A percentile compares a stretch with the other conserved stretches of the same genome.
phyloP scores from a whole-genome alignment of 2,797 vertebrate genomes.

The Vespertilio murinus region DNA sequence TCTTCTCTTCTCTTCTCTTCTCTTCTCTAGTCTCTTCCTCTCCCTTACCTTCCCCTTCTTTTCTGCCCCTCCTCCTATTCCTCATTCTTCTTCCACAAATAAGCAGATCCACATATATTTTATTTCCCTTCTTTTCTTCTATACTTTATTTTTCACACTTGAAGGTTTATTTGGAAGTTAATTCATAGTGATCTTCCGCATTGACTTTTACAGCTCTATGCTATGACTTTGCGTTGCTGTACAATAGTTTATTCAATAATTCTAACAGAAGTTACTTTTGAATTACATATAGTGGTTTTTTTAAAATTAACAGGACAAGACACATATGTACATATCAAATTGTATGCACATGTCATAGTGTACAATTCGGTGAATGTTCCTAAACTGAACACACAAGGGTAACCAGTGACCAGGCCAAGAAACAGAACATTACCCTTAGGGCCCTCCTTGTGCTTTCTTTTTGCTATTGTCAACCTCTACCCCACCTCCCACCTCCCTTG shows the following conservation, averaged over 20 bases:
- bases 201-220: background rate
- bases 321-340: background rate
- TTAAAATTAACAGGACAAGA: background rate
- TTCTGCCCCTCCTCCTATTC: background rate
- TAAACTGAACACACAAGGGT: background rate
- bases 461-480: background rate
- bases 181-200: background rate
- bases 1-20: background rate
- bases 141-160: constrained; percentile 1
- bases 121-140: background rate
- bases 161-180: background rate
- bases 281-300: background rate
- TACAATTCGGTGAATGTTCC: background rate
- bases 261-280: background rate
- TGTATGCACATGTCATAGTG: background rate
- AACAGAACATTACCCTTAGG: background rate
- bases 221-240: background rate
- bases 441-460: background rate
- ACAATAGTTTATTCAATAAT: background rate
- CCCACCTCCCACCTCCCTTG: no score
- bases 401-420: background rate
- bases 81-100: background rate
- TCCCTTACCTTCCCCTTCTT: background rate
- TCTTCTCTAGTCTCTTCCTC: no score
- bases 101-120: background rate